Conservation (phyloP, 1,140 invertebrate genomes). For the Gonioctena quinquepunctata region DNA sequence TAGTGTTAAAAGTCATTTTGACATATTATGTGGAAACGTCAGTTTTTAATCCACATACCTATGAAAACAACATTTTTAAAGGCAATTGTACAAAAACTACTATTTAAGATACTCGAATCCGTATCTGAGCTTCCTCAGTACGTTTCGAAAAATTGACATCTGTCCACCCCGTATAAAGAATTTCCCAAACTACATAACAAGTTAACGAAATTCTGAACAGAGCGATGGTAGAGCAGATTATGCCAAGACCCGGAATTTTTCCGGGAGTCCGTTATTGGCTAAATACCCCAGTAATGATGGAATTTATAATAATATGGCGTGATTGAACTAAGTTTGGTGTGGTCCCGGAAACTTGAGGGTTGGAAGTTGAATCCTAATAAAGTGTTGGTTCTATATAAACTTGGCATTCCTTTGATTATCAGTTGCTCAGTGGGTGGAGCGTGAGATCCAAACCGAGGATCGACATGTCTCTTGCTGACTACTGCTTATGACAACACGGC, state of each 20-base stretch:
- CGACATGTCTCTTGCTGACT: not conserved
- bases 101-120: too few relatives aligned
- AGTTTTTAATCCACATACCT: too few relatives aligned
- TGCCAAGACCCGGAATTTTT: not conserved
- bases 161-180: not conserved
- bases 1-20: too few relatives aligned
- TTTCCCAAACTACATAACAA: not conserved
- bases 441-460: not conserved
- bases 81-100: too few relatives aligned
- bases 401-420: slow-evolving; percentile 20
- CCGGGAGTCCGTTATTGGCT: not conserved
- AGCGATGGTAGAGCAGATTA: not conserved
- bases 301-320: slow-evolving; percentile 10
- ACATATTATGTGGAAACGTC: too few relatives aligned
- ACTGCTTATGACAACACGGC: not conserved
- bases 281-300: slow-evolving; percentile 13
- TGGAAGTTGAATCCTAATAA: slow-evolving; percentile 10
- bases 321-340: slow-evolving; percentile 1
- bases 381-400: slow-evolving; percentile 14
- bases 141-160: too few relatives aligned
- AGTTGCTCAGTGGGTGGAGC: slow-evolving; percentile 1
- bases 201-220: not conserved
- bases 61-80: too few relatives aligned
- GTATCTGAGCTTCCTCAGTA: too few relatives aligned
- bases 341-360: not conserved